These are phyloP conservation scores for Melanargia galathea DNA, from an alignment of 2,888 invertebrate species.

Conservation along the genomic window DNA sequence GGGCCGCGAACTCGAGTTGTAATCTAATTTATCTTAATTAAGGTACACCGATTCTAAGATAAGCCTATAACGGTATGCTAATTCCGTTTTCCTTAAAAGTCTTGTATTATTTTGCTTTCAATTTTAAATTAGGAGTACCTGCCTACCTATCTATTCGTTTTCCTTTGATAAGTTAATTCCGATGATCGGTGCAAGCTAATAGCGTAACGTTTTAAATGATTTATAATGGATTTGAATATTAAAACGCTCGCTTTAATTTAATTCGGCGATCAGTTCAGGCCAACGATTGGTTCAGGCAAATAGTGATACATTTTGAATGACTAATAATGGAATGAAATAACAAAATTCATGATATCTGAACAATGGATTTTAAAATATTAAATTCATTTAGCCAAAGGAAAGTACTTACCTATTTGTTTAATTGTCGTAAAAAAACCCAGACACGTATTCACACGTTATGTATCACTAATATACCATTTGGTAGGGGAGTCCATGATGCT, in stretches of 20 bases:
- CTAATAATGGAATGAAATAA: slow-evolving; percentile 11
- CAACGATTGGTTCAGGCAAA: too few species aligned
- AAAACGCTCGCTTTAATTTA: background rate
- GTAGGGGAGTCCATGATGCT: too few species aligned
- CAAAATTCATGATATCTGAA: background rate
- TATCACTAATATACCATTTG: too few species aligned
- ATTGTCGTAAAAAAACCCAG: background rate
- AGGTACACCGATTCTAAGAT: slow-evolving; percentile 11
- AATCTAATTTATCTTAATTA: slow-evolving; percentile 20
- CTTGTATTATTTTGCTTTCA: background rate
- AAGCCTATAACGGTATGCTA: slow-evolving; percentile 12
- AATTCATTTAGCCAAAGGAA: slow-evolving; percentile 1
- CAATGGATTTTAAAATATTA: background rate
- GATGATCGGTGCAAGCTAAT: background rate
- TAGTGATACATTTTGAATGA: background rate
- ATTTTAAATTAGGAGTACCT: slow-evolving; percentile 5
- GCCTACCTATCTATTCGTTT: background rate
- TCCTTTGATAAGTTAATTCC: slow-evolving; percentile 5
- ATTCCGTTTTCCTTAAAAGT: slow-evolving; percentile 11
- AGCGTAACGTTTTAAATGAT: background rate
- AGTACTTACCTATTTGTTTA: background rate
- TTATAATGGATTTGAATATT: slow-evolving; percentile 4
- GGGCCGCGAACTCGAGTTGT: slow-evolving; percentile 17
- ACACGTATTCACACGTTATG: background rate
- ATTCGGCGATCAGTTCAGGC: background rate